Conservation (phyloP, 2,797 vertebrate species). For the Crenichthys baileyi region DNA sequence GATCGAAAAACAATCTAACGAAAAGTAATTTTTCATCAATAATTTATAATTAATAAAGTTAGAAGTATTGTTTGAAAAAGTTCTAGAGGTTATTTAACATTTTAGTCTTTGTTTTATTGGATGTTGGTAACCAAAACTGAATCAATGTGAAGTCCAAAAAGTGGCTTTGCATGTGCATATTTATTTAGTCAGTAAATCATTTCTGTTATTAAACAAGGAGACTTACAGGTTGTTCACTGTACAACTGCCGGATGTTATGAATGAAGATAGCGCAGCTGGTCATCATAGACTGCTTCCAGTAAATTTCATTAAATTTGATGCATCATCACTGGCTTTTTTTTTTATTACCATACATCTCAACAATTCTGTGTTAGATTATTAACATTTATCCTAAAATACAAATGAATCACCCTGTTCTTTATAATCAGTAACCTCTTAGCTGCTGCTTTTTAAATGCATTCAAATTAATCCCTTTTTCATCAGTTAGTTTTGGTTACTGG, state of each 20-base stretch:
- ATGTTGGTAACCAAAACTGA: background rate
- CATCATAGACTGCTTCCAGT: background rate
- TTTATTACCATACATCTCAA: background rate
- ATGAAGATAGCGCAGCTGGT: background rate
- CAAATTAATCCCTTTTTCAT: no score
- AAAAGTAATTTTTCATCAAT: background rate
- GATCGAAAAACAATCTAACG: background rate
- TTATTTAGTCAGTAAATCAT: background rate
- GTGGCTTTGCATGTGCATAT: background rate
- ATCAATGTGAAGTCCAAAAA: background rate
- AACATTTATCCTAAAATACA: background rate
- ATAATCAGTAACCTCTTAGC: no score
- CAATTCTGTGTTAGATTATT: background rate
- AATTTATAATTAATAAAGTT: background rate
- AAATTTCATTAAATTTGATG: background rate
- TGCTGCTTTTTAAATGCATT: background rate
- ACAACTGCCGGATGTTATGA: no score
- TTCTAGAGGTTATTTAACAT: background rate
- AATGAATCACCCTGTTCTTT: background rate
- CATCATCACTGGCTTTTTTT: background rate
- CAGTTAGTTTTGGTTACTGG: background rate
- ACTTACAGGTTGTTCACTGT: background rate
- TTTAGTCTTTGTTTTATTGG: background rate
- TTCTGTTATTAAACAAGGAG: background rate
- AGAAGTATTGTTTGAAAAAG: background rate